Percentiles rank a stretch among this genome's conserved stretches.
phyloP scores from a whole-genome alignment of 2,797 vertebrate genomes.

The Gambelia wislizenii region DNA sequence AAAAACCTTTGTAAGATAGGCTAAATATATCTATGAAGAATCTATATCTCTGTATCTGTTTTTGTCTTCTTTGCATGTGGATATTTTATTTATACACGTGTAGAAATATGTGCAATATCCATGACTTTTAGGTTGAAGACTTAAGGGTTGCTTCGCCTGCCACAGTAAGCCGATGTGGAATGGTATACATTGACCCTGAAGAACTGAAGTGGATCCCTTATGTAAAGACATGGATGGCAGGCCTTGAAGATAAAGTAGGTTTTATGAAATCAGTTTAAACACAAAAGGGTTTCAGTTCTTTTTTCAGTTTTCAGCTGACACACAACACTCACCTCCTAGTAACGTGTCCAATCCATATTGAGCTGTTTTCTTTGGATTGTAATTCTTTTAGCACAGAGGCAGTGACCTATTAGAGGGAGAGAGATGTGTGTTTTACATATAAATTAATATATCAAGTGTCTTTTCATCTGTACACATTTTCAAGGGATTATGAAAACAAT shows the following conservation, averaged over 20 bases:
- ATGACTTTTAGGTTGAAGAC: conserved; percentile 85
- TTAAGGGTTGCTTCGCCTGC: conserved; percentile 90
- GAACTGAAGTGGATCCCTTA: conserved; percentile 92
- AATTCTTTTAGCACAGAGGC: neutral
- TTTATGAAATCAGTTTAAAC: neutral
- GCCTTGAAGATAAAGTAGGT: conserved; percentile 79
- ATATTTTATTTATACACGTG: neutral
- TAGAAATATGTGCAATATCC: neutral
- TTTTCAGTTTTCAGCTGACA: neutral
- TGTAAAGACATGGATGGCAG: conserved; percentile 86
- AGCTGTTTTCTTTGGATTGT: neutral
- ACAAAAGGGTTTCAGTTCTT: neutral
- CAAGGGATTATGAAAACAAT: neutral
- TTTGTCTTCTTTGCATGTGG: neutral
- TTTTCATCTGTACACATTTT: neutral
- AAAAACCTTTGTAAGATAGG: too few relatives aligned
- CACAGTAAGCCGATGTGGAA: conserved; percentile 91
- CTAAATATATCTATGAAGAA: too few relatives aligned
- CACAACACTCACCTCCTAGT: neutral
- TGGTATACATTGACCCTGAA: conserved; percentile 90
- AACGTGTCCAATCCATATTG: neutral
- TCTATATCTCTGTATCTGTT: neutral
- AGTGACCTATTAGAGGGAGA: neutral
- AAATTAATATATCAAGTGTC: neutral
- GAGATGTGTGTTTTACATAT: neutral